These are phyloP conservation scores for Antheraea assamensis DNA, from an alignment of 2,888 invertebrate species.

Conservation along the genomic window DNA sequence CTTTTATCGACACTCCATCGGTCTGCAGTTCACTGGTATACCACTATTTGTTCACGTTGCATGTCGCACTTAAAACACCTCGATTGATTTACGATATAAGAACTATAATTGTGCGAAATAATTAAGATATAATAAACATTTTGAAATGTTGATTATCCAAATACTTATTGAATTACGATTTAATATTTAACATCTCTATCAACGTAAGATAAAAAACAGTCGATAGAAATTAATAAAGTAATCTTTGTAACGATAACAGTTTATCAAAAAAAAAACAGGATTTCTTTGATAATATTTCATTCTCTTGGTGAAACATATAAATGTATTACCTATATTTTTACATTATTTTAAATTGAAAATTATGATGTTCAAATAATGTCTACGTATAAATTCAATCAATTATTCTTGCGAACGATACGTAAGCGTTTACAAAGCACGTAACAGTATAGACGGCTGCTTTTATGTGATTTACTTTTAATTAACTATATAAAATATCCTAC, in stretches of 20 bases:
- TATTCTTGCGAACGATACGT: neutral
- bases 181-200: neutral
- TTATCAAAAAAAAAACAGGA: neutral
- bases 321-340: neutral
- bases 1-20: conserved; percentile 47
- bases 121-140: neutral
- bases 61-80: conserved; percentile 38
- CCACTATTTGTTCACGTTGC: conserved; percentile 44
- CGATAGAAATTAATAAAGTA: neutral
- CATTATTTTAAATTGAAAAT: neutral
- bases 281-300: neutral
- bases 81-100: conserved; percentile 48
- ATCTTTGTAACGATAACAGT: neutral
- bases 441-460: neutral
- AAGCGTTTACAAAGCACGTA: neutral
- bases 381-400: neutral
- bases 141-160: conserved; percentile 4
- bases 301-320: neutral
- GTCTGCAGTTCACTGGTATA: conserved; percentile 57
- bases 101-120: neutral
- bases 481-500: neutral
- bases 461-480: neutral
- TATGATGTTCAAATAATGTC: neutral
- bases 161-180: neutral
- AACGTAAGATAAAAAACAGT: neutral